Evolutionary conservation across 1,140 invertebrate species (phyloP).

Genomic region (Bombus polaris): DNA sequence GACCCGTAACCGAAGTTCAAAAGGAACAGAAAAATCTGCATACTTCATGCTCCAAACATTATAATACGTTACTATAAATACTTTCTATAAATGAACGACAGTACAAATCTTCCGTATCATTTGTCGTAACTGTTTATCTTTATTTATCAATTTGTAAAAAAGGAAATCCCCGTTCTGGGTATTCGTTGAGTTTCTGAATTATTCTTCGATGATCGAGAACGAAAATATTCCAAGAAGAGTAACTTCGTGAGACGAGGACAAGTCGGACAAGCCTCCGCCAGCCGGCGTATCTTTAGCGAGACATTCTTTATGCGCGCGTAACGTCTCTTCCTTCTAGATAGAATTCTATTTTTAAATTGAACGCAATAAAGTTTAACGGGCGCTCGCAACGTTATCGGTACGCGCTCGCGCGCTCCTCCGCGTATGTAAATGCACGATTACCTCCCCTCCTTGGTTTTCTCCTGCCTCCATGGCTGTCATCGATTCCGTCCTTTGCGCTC

Average conservation of each 20-base stretch:
- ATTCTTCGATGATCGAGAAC: not conserved
- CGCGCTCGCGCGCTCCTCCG: conserved; percentile 14
- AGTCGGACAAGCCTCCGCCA: not conserved
- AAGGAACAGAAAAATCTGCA: too few relatives aligned
- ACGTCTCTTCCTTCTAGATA: conserved; percentile 27
- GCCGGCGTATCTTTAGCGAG: not conserved
- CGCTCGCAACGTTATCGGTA: conserved; percentile 9
- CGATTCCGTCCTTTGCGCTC: conserved; percentile 23
- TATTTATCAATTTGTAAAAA: too few relatives aligned
- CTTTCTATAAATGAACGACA: too few relatives aligned
- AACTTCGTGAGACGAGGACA: not conserved
- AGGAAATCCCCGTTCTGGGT: too few relatives aligned
- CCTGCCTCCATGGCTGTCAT: conserved; percentile 3
- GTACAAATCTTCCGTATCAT: too few relatives aligned
- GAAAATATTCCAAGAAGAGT: not conserved
- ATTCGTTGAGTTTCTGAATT: too few relatives aligned
- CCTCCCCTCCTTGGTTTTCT: not conserved
- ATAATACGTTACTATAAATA: too few relatives aligned
- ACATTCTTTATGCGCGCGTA: conserved; percentile 8
- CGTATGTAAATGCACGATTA: not conserved
- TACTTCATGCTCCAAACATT: too few relatives aligned
- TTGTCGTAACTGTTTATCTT: too few relatives aligned
- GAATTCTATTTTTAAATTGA: conserved; percentile 51
- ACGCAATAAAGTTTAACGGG: conserved; percentile 44
- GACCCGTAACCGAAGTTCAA: too few relatives aligned